Evolutionary conservation across 1,140 invertebrate genomes (phyloP).

Genomic region (Caenorhabditis remanei): DNA sequence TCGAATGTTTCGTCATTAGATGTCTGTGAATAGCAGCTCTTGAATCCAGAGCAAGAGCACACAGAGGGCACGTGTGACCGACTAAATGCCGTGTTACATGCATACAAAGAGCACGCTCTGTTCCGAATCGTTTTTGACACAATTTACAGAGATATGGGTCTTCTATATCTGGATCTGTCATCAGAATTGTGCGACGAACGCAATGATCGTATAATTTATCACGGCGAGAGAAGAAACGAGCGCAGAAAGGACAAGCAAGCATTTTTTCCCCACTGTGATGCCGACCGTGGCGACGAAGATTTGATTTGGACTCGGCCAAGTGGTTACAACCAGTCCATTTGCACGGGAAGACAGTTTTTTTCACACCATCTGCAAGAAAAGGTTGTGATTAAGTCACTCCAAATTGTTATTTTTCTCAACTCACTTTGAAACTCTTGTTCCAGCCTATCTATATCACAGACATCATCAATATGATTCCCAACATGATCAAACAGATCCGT

Average conservation of each 20-base stretch:
- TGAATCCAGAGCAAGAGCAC: slow-evolving; percentile 60
- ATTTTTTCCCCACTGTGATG: slow-evolving; percentile 63
- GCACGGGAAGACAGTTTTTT: slow-evolving; percentile 9
- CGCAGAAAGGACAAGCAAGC: slow-evolving; percentile 71
- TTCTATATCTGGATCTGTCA: slow-evolving; percentile 6
- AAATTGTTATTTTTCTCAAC: slow-evolving; percentile 1
- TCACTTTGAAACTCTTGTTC: slow-evolving; percentile 60
- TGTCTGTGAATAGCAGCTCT: slow-evolving; percentile 64
- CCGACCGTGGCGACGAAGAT: slow-evolving; percentile 50
- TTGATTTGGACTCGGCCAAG: slow-evolving; percentile 5
- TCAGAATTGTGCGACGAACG: slow-evolving; percentile 45
- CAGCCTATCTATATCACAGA: slow-evolving; percentile 16
- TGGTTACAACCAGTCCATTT: slow-evolving; percentile 45
- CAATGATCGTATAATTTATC: slow-evolving; percentile 66
- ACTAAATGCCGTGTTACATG: slow-evolving; percentile 69
- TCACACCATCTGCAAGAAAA: slow-evolving; percentile 27
- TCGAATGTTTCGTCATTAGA: slow-evolving; percentile 65
- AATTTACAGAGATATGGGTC: slow-evolving; percentile 65
- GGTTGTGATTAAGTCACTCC: slow-evolving; percentile 28
- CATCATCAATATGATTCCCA: slow-evolving; percentile 58
- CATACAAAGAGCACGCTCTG: slow-evolving; percentile 60
- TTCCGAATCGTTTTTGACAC: slow-evolving; percentile 68
- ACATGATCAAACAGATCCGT: slow-evolving; percentile 66
- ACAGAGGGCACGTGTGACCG: slow-evolving; percentile 64
- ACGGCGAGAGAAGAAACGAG: slow-evolving; percentile 59